These are phyloP conservation scores for Apostichopus californicus DNA, from an alignment of 35 echinoderm and acorn worm genomes.

Conservation along the genomic window DNA sequence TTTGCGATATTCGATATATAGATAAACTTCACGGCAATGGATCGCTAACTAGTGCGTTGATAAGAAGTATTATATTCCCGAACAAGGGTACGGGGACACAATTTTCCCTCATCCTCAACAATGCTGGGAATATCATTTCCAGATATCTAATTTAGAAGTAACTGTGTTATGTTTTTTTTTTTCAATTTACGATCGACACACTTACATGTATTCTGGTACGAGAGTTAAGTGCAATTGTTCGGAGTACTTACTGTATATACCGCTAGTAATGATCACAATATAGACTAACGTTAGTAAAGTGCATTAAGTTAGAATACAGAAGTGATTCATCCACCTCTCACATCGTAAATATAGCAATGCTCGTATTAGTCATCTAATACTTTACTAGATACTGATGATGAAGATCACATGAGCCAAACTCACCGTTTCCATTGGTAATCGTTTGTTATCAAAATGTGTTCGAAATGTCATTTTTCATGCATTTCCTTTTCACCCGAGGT, in stretches of 20 bases:
- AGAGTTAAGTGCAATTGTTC: neutral
- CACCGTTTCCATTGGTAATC: neutral
- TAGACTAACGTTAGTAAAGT: no score
- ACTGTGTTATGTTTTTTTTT: slow-evolving; percentile 7
- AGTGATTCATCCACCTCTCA: slow-evolving; percentile 38
- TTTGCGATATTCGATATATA: no score
- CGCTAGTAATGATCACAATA: no score
- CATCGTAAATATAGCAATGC: slow-evolving; percentile 16
- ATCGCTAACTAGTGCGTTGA: no score
- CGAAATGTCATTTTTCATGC: neutral
- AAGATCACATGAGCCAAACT: slow-evolving; percentile 12
- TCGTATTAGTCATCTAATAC: slow-evolving; percentile 16
- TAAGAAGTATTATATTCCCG: no score
- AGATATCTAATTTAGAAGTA: slow-evolving; percentile 9
- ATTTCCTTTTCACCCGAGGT: neutral
- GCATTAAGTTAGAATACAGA: neutral
- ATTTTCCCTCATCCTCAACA: no score
- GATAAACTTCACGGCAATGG: no score
- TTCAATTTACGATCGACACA: neutral
- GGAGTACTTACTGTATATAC: no score
- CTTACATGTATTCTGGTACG: neutral
- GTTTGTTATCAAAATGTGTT: neutral
- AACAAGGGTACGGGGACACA: no score
- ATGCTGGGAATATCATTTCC: slow-evolving; percentile 2
- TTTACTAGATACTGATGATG: slow-evolving; percentile 1